These are phyloP conservation scores for Scaptomyza flava DNA, from an alignment of 2,888 invertebrate genomes.

Conservation along the genomic window DNA sequence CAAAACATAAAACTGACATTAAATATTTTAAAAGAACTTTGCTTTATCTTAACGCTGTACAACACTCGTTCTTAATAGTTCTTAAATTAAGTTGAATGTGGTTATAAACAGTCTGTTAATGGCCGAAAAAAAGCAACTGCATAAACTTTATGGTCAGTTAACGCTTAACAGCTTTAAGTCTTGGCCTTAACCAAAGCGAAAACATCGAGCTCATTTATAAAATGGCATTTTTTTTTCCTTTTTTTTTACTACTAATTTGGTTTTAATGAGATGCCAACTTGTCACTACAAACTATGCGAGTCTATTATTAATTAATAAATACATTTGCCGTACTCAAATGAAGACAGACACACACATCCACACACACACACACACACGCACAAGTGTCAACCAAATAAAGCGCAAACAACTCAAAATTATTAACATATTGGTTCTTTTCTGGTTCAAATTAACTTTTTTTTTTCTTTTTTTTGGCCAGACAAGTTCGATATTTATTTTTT, in stretches of 20 bases:
- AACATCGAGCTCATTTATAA: background rate
- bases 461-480: constrained; percentile 69
- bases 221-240: background rate
- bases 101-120: constrained; percentile 30
- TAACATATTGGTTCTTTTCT: constrained; percentile 16
- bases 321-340: constrained; percentile 60
- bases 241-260: constrained; percentile 52
- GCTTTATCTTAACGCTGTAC: background rate
- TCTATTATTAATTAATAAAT: constrained; percentile 75
- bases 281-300: constrained; percentile 72
- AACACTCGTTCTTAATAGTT: constrained; percentile 7
- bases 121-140: constrained; percentile 19
- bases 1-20: too few species aligned
- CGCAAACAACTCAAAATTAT: constrained; percentile 11
- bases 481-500: constrained; percentile 28
- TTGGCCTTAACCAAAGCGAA: constrained; percentile 11
- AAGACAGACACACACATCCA: constrained; percentile 28
- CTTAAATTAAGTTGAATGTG: constrained; percentile 3
- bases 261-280: constrained; percentile 74
- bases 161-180: constrained; percentile 11
- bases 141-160: constrained; percentile 54
- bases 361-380: background rate
- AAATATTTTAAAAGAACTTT: background rate
- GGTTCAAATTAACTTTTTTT: constrained; percentile 51
- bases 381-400: constrained; percentile 35